Evolutionary conservation across 2,113 vertebrate genomes (phyloP), one percentile per base, ranked within the genome.

Genomic region (Sander vitreus): DNA sequence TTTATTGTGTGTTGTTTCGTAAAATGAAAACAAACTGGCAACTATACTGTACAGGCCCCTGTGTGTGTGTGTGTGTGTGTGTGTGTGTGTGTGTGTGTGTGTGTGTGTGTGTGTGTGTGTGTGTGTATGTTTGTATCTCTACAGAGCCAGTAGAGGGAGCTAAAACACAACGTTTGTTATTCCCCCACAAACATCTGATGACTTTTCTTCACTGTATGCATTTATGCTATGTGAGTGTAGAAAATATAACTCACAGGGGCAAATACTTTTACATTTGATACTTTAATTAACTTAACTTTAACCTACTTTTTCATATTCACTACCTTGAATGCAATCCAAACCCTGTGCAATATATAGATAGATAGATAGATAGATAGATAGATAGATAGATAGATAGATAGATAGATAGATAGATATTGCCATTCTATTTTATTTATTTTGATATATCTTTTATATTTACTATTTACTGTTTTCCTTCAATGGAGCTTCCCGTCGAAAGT

Each of bases 101-200:
- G 57, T 27, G 57, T 78, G 23, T 23, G 27, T 63, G 21, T 74
- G 47, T 36, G 48, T 39, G 21, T 39, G 30, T 55, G 12, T 39
- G 6, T 63, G 19, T 65, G 36, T 55, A 16, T 66, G 62, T 54
- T n/a, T n/a, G 59, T 50, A 19, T n/a, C 1, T 33, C 1, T 25
- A 5, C 3, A 2, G 6, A 1, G 0, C 51, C 91, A 82, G 51
- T 0, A 89, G 90, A 73, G 66, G 81, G 74, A 3, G 77, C 64
- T 55, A 13, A 66, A n/a, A 23, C 8, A 65, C 60, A 69, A 60
- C 48, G 39, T 55, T 48, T 71, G 11, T 50, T 5, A 1, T 19
- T 16, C 16, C 23, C 50, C 27, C 18, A 27, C 12, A 48, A 25
- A 60, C 25, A n/a, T 39, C 33, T 7, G 33, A 7, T 11, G 4